phyloP scores from a whole-genome alignment of 2,797 vertebrate species.

The Choloepus didactylus region DNA sequence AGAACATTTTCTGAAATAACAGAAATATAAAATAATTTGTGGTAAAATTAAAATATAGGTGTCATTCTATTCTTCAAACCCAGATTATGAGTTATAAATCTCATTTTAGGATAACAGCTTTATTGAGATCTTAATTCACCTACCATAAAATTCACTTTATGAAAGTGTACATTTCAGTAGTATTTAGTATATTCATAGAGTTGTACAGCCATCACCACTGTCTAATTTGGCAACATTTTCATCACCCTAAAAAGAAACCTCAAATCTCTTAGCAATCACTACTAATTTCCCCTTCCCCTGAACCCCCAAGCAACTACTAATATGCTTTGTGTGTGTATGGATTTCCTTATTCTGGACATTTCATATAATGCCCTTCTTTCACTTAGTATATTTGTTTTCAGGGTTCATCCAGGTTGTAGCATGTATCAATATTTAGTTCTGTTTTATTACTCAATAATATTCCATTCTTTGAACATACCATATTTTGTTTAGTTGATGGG shows the following conservation, averaged over 20 bases:
- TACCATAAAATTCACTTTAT: not conserved
- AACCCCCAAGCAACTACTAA: not conserved
- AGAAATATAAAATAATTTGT: conserved; percentile 60
- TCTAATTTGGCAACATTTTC: not conserved
- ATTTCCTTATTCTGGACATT: not conserved
- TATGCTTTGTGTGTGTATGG: not conserved
- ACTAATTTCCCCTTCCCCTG: not conserved
- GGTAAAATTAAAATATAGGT: conserved; percentile 46
- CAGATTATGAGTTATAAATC: conserved; percentile 79
- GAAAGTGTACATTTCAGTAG: not conserved
- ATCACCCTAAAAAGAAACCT: not conserved
- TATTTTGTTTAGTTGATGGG: not conserved
- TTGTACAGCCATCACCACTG: not conserved
- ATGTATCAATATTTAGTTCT: not conserved
- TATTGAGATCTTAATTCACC: not conserved
- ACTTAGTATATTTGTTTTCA: not conserved
- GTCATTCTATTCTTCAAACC: conserved; percentile 57
- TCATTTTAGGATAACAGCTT: conserved; percentile 75
- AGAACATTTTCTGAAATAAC: conserved; percentile 41
- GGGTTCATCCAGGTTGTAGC: not conserved
- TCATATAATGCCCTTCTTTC: not conserved
- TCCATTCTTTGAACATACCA: not conserved
- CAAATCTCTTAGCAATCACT: not conserved
- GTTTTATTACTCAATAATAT: not conserved
- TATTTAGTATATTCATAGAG: not conserved